Conservation (phyloP, 2,888 invertebrate species). For the Tolmerus cingulatus region DNA sequence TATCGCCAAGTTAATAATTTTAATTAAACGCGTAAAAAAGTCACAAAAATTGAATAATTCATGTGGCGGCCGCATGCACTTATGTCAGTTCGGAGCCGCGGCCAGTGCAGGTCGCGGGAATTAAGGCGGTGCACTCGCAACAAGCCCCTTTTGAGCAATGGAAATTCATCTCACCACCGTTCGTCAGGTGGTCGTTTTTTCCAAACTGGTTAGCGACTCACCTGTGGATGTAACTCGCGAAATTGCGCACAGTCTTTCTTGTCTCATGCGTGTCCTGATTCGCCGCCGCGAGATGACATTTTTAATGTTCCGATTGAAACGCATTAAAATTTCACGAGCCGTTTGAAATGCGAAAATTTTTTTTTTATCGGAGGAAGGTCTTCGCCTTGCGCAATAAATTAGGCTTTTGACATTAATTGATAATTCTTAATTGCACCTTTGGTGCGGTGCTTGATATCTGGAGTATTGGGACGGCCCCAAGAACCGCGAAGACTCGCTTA, state of each 20-base stretch:
- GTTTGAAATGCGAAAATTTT: slow-evolving; percentile 36
- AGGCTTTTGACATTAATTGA: slow-evolving; percentile 45
- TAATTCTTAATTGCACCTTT: slow-evolving; percentile 46
- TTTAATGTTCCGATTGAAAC: slow-evolving; percentile 16
- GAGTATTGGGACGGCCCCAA: background rate
- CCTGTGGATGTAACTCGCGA: slow-evolving; percentile 19
- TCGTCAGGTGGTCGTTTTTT: slow-evolving; percentile 44
- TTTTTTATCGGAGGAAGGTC: slow-evolving; percentile 13
- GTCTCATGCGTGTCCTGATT: slow-evolving; percentile 32
- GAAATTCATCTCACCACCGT: slow-evolving; percentile 37
- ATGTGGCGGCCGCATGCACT: slow-evolving; percentile 30
- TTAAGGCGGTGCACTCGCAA: background rate
- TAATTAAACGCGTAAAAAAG: slow-evolving; percentile 47
- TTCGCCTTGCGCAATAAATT: slow-evolving; percentile 41
- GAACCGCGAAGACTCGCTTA: background rate
- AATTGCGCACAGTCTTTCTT: slow-evolving; percentile 34
- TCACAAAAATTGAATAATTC: slow-evolving; percentile 45
- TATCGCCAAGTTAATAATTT: slow-evolving; percentile 48
- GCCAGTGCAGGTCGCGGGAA: background rate
- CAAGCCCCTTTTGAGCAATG: background rate
- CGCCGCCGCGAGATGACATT: slow-evolving; percentile 25
- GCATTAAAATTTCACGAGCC: slow-evolving; percentile 45
- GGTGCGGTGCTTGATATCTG: background rate
- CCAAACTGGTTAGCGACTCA: slow-evolving; percentile 41
- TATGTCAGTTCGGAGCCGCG: background rate